Conservation (phyloP, 37 sponge, comb jelly and placozoan species). For the Oopsacas minuta region DNA sequence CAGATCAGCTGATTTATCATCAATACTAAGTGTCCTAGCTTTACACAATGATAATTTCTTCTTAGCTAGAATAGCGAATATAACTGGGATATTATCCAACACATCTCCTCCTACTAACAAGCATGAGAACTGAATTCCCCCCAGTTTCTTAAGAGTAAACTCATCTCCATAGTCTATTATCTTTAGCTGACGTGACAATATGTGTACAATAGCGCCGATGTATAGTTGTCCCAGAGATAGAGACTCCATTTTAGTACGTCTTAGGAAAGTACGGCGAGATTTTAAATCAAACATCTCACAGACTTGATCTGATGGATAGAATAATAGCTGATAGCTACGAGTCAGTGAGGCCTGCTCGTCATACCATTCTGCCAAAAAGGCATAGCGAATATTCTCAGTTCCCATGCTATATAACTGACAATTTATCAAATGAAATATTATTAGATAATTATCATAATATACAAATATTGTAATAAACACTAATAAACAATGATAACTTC, state of each 20-base stretch:
- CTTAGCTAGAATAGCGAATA: slow-evolving; percentile 28
- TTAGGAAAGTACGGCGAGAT: slow-evolving; percentile 66
- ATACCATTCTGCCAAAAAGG: slow-evolving; percentile 87
- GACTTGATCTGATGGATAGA: slow-evolving; percentile 54
- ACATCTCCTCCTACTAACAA: slow-evolving; percentile 76
- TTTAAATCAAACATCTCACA: slow-evolving; percentile 88
- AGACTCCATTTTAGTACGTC: slow-evolving; percentile 40
- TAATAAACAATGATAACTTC: too few relatives aligned
- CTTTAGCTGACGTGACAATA: slow-evolving; percentile 77
- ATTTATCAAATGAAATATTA: too few relatives aligned
- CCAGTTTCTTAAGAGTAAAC: slow-evolving; percentile 57
- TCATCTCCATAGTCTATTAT: slow-evolving; percentile 79
- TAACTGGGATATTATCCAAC: slow-evolving; percentile 51
- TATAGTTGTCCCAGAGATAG: slow-evolving; percentile 57
- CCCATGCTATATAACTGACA: neutral
- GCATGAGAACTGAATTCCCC: slow-evolving; percentile 54
- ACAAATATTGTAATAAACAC: too few relatives aligned
- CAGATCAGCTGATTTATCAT: slow-evolving; percentile 28
- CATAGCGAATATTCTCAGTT: slow-evolving; percentile 33
- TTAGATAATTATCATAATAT: too few relatives aligned
- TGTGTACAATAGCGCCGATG: slow-evolving; percentile 66
- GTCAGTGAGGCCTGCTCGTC: slow-evolving; percentile 78
- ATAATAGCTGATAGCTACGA: slow-evolving; percentile 72
- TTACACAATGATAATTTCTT: slow-evolving; percentile 59
- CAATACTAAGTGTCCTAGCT: slow-evolving; percentile 41